Base-by-base conservation (phyloP, 2,113 vertebrate species). In the Syngnathus typhle region DNA sequence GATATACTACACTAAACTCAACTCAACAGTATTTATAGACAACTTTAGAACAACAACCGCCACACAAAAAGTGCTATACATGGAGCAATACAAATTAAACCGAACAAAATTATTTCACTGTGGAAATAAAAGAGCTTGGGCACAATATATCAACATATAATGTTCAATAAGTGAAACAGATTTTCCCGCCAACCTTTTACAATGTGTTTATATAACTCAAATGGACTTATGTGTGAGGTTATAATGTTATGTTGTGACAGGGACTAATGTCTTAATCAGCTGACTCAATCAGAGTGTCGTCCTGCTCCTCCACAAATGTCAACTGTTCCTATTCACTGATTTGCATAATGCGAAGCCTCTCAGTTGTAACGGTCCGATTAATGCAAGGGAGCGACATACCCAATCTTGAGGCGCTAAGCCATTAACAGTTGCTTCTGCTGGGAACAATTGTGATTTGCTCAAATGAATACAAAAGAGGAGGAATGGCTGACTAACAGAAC, bases 331-430 rank as follows among this genome's bases (percentile, higher is more conserved):
- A 94, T 93, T 94, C 95, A 98, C 88, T 96, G 97, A 98, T 98
- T 98, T 98, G 96, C 96, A 98, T 99, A 99, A 99, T 99, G 95
- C 95, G 96, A 99, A 99, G 93, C 94, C 96, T 95, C 95, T 99
- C 95, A 99, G 93, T 98, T 95, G 96, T 96, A 98, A 98, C 97
- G 95, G 97, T 95, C 96, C 96, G 95, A 98, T 99, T 98, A 99
- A 96, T 66, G 94, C 93, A 86, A 91, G 93, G 93, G 80, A 95
- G 94, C 92, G 88, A 91, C 89, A 90, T 93, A 95, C 93, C 93
- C 95, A 96, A 96, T 98, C 94, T 89, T 88, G 92, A 95, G 90
- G 92, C 94, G 93, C 85, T 78, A 93, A 96, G 93, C 94, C 93
- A 94, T 88, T 87, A 87, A 87, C 82, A 13, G 75, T 74, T 79